phyloP scores from a whole-genome alignment of 2,113 vertebrate species.

The Loxodonta africana region DNA sequence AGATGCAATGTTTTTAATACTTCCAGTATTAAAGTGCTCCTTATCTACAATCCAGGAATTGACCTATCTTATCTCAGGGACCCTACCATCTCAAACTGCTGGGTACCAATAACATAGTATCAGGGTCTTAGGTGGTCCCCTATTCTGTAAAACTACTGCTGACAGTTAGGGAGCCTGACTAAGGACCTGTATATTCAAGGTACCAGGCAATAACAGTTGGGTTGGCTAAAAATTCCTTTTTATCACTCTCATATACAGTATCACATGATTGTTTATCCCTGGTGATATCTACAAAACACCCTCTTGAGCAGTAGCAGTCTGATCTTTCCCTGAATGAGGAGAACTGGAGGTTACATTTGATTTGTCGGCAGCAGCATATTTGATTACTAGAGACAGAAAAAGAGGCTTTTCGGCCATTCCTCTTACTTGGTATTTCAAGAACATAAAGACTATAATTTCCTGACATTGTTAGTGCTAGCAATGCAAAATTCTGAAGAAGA shows the following conservation, averaged over 20 bases:
- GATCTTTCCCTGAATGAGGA: background rate
- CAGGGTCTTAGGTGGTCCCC: background rate
- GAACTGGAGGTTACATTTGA: background rate
- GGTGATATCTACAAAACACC: background rate
- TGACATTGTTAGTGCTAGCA: background rate
- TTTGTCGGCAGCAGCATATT: background rate
- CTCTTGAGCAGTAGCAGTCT: background rate
- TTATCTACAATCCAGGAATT: background rate
- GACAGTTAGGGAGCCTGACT: background rate
- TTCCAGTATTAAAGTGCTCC: background rate
- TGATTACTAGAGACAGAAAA: background rate
- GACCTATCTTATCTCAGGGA: background rate
- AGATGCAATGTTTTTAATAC: background rate
- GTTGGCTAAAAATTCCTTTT: background rate
- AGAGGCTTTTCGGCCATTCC: background rate
- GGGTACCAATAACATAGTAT: background rate
- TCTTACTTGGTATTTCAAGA: background rate
- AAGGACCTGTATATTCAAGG: background rate
- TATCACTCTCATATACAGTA: rapidly evolving
- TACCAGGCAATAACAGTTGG: background rate
- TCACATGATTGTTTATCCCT: rapidly evolving
- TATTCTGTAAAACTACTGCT: background rate
- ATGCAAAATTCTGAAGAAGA: background rate
- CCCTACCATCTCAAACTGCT: background rate
- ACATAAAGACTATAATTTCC: background rate